Conservation (phyloP, 2,888 invertebrate genomes). For the Xanthorhoe designata region DNA sequence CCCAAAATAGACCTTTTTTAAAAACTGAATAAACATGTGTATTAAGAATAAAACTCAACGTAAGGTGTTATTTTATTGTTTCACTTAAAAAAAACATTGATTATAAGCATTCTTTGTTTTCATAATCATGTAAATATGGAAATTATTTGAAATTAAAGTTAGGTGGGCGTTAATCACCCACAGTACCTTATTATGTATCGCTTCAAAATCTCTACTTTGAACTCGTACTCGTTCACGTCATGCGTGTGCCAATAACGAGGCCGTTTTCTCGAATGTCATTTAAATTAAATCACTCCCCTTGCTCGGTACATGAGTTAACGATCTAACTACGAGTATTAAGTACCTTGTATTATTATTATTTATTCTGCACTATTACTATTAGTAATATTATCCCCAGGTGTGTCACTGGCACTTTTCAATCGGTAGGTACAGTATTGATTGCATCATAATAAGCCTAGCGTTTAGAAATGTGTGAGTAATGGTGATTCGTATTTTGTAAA, state of each 20-base stretch:
- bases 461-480: conserved; percentile 17
- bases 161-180: too few relatives aligned
- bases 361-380: background rate
- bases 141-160: too few relatives aligned
- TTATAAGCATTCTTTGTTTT: too few relatives aligned
- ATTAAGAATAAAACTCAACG: too few relatives aligned
- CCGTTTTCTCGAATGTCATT: conserved; percentile 37
- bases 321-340: background rate
- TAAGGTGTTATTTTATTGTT: too few relatives aligned
- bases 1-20: too few relatives aligned
- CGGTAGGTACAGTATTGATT: conserved; percentile 6
- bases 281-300: conserved; percentile 39
- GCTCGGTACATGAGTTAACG: conserved; percentile 5
- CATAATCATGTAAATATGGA: too few relatives aligned
- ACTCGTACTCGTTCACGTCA: conserved; percentile 8
- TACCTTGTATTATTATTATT: too few relatives aligned
- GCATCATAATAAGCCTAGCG: background rate
- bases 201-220: conserved; percentile 1
- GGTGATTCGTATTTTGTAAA: background rate
- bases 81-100: too few relatives aligned
- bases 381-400: conserved; percentile 18
- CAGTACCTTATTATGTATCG: background rate
- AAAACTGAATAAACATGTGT: too few relatives aligned
- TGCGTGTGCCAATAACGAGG: conserved; percentile 35
- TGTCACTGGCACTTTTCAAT: conserved; percentile 10